Evolutionary conservation across 2,797 vertebrate genomes (phyloP), one percentile per base, ranked within the genome.

Genomic region (Cossypha niveicapilla): DNA sequence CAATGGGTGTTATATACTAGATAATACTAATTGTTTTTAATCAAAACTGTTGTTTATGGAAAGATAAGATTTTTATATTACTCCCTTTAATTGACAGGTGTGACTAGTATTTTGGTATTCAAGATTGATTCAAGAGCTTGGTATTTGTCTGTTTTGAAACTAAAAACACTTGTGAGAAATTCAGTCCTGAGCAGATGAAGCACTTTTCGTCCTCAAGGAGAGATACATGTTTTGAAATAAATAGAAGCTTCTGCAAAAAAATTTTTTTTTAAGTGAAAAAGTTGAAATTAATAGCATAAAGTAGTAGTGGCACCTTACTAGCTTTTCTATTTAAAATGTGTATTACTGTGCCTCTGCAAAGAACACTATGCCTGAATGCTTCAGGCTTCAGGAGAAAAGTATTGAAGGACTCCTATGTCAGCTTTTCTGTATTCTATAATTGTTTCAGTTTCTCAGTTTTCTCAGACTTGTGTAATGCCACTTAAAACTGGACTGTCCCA

Each of bases 51-150:
- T 90, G 6, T 71, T 85, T 32, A 14, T 45, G 30, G 48, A 60
- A 92, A 75, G 8, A 5, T 50, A 67, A 65, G 19, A 68, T 30
- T 66, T 73, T 67, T 72, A 17, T 70, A 23, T 57, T 42, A 35
- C 4, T 57, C 27, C 21, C 25, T 79, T 96, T 94, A 74, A 79
- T 63, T 73, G 35, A 76, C 78, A 96, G 93, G 45, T 68, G 18
- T 86, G 82, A 91, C 25, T 93, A 94, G 48, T 39, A 58, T 86
- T 91, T 56, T 32, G 5, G 11, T 57, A 17, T 75, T 68, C 37
- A n/a, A 32, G 48, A 37, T 66, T 34, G 23, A 39, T 41, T 76
- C 67, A 71, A 35, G 51, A 27, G 10, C 57, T 57, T 30, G 25
- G 25, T 79, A 48, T 34, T 91, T 28, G 3, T 66, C 66, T 35